Base-by-base conservation (phyloP, 2,797 vertebrate genomes). In the Buphagus erythrorhynchus region DNA sequence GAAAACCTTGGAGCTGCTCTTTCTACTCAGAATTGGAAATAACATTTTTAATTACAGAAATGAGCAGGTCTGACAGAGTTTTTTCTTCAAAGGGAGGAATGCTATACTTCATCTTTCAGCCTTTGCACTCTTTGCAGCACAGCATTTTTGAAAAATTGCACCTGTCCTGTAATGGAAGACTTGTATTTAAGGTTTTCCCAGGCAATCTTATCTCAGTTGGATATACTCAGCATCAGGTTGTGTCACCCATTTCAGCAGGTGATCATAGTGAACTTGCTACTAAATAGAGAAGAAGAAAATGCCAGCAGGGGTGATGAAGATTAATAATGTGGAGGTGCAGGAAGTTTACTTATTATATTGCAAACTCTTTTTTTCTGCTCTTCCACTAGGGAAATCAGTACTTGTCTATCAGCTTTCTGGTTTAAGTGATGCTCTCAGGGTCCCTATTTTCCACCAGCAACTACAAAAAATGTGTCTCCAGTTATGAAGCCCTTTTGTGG, bases 31-130 rank as follows among this genome's bases (percentile, higher is more conserved):
- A 86, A 84, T 80, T 84, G 90, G 96, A 90, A 95, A 88, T 77
- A 95, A 65, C 69, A 13, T 78, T 93, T 77, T 88, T 95, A 96
- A 95, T 97, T 95, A 88, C 71, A 86, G 33, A 90, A 95, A 35
- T 49, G 16, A 96, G 59, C 66, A 83, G 73, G 72, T 86, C 82
- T 94, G 91, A 48, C 3, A 10, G 80, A 88, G 67, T 36, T 93
- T 77, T 86, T 58, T 38, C 58, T 95, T 95, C 95, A 90, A 94
- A 96, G 85, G 25, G 22, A 78, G 22, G 54, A 86, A 72, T 40
- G 43, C 57, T 82, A 6, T 40, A 26, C 63, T 82, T 89, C 42
- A 38, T 82, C 52, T 63, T 87, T 59, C 42, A 66, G 75, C 61
- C 71, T 82, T 29, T 82, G 21, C 5, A 0, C n/a, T 85, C 55